Conservation (phyloP, 2,888 invertebrate genomes). For the Metallyticus violacea region DNA sequence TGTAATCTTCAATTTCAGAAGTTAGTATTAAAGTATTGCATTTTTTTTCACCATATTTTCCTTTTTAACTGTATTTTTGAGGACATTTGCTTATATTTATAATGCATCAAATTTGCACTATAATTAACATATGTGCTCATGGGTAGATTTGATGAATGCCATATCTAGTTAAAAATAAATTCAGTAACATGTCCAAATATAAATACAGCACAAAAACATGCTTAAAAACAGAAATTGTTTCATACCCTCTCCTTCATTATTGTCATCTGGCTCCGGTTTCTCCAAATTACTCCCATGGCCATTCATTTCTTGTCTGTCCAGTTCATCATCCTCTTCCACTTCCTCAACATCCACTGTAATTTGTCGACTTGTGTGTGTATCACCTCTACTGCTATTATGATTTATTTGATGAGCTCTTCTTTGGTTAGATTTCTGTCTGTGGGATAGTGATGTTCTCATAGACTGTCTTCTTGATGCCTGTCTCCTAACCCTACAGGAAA, state of each 20-base stretch:
- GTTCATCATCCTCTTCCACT: slow-evolving; percentile 6
- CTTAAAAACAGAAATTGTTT: neutral
- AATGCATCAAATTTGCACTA: no score
- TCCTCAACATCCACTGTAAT: slow-evolving; percentile 8
- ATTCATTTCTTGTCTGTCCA: slow-evolving; percentile 16
- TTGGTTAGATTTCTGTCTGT: neutral
- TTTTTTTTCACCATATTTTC: no score
- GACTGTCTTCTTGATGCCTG: neutral
- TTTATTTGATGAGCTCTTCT: neutral
- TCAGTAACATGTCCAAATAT: no score
- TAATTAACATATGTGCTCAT: no score
- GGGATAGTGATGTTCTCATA: neutral
- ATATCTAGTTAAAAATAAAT: no score
- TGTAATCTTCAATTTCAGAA: no score
- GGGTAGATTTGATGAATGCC: no score
- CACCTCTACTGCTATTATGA: neutral
- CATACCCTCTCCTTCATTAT: slow-evolving; percentile 18
- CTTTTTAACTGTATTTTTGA: no score
- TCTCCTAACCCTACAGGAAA: neutral
- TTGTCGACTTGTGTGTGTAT: neutral
- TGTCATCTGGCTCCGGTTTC: slow-evolving; percentile 17
- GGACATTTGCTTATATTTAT: no score
- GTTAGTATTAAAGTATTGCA: no score
- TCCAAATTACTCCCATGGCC: slow-evolving; percentile 24
- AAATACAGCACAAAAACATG: no score